These are phyloP conservation scores for Yponomeuta malinellus DNA, from an alignment of 2,888 invertebrate species.

Conservation along the genomic window DNA sequence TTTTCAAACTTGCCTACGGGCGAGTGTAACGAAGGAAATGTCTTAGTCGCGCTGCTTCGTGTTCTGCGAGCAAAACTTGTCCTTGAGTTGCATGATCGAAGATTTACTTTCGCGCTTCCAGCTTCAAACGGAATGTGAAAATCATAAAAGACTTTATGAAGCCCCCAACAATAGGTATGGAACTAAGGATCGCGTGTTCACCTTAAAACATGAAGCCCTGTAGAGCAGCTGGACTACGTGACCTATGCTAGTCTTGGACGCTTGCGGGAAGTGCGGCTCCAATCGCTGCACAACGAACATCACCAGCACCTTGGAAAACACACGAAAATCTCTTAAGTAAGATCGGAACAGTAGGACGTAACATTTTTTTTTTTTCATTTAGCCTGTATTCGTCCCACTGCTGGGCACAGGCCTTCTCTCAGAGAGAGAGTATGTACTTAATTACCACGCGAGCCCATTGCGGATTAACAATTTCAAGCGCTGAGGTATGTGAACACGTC, in stretches of 20 bases:
- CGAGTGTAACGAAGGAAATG: conserved; percentile 60
- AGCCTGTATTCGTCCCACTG: too few species aligned
- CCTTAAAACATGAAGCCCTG: conserved; percentile 98
- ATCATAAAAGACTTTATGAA: too few species aligned
- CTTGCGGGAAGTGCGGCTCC: conserved; percentile 96
- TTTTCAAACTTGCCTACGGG: not conserved
- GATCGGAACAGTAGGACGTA: too few species aligned
- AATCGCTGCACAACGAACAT: conserved; percentile 99
- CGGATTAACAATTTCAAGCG: too few species aligned
- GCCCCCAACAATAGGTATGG: too few species aligned
- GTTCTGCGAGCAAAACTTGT: conserved; percentile 88
- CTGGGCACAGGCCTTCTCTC: too few species aligned
- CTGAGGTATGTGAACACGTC: too few species aligned
- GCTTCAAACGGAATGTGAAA: too few species aligned
- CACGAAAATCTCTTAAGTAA: too few species aligned
- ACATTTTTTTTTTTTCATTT: too few species aligned
- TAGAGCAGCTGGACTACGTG: conserved; percentile 99
- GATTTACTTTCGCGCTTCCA: conserved; percentile 95
- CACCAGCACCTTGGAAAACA: conserved; percentile 80
- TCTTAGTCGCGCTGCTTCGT: conserved; percentile 95
- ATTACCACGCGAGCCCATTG: too few species aligned
- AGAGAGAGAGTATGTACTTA: too few species aligned
- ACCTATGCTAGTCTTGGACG: conserved; percentile 98
- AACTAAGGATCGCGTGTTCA: conserved; percentile 34
- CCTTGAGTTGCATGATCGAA: conserved; percentile 97